Conservation (phyloP, 2,888 invertebrate genomes). For the Crossocerus cetratus region DNA sequence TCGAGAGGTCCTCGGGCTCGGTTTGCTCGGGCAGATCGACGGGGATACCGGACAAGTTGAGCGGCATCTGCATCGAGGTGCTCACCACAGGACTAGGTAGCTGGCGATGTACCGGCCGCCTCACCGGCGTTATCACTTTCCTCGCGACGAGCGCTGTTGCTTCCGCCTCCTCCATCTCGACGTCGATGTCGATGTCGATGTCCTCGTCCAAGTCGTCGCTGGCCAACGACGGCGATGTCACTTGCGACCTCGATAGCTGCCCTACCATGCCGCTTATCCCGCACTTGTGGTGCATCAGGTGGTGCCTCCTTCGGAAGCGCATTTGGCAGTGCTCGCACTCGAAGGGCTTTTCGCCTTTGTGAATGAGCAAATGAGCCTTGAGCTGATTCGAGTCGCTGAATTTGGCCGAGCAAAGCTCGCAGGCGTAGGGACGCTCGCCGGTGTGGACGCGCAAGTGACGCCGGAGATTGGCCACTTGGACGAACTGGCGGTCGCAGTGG, state of each 20-base stretch:
- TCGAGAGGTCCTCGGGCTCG: conserved; percentile 93
- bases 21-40: conserved; percentile 87
- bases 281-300: conserved; percentile 91
- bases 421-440: conserved; percentile 93
- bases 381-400: conserved; percentile 96
- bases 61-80: conserved; percentile 75
- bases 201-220: conserved; percentile 69
- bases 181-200: conserved; percentile 73
- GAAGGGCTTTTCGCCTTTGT: conserved; percentile 94
- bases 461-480: conserved; percentile 94
- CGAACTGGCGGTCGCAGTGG: conserved; percentile 94
- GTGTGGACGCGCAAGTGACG: conserved; percentile 94
- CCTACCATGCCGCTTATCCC: conserved; percentile 69
- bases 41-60: conserved; percentile 78
- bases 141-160: conserved; percentile 68
- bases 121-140: conserved; percentile 46
- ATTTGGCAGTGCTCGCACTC: conserved; percentile 88
- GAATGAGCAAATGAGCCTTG: conserved; percentile 92
- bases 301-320: conserved; percentile 90
- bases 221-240: conserved; percentile 63
- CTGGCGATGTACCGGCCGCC: conserved; percentile 73
- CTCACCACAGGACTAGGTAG: conserved; percentile 67
- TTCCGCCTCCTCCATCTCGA: conserved; percentile 79
- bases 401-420: conserved; percentile 89
- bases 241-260: conserved; percentile 43